Conservation (phyloP, 2,888 invertebrate genomes). For the Nomada flava region DNA sequence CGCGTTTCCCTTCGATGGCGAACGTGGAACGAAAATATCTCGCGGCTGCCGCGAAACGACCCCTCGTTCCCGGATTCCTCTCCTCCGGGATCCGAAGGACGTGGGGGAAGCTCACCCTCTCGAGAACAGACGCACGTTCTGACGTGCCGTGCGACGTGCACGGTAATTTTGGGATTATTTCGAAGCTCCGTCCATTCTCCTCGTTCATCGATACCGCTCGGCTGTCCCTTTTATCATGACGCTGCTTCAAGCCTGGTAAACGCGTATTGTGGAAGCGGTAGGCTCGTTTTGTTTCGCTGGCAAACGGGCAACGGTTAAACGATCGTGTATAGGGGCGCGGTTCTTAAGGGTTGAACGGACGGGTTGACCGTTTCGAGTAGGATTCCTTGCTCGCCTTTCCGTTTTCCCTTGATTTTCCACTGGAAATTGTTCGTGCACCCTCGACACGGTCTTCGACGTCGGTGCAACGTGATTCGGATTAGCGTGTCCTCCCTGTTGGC, state of each 20-base stretch:
- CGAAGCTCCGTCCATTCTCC: not conserved
- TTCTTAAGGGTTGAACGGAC: not conserved
- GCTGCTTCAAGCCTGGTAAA: not conserved
- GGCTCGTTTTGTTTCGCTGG: conserved; percentile 1
- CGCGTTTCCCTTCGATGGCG: conserved; percentile 82
- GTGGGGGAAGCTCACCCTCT: conserved; percentile 32
- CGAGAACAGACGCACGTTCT: conserved; percentile 31
- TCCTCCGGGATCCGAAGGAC: conserved; percentile 53
- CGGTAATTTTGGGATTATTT: conserved; percentile 51
- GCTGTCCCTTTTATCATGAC: not conserved
- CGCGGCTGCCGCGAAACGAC: conserved; percentile 61
- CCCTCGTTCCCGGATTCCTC: conserved; percentile 57
- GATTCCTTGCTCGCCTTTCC: not conserved
- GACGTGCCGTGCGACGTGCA: conserved; percentile 21
- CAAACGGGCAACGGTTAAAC: not conserved
- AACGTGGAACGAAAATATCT: conserved; percentile 84
- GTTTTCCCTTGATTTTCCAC: not conserved
- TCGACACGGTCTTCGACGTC: not conserved
- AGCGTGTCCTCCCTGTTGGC: not conserved
- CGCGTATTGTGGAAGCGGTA: not conserved
- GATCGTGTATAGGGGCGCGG: conserved; percentile 5
- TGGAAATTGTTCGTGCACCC: not conserved
- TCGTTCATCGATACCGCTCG: not conserved
- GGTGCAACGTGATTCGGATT: not conserved
- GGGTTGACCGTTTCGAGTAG: not conserved